Evolutionary conservation across 1,140 invertebrate genomes (phyloP), one percentile per base, ranked within the genome.

Genomic region (Phymorhynchus buccinoides): DNA sequence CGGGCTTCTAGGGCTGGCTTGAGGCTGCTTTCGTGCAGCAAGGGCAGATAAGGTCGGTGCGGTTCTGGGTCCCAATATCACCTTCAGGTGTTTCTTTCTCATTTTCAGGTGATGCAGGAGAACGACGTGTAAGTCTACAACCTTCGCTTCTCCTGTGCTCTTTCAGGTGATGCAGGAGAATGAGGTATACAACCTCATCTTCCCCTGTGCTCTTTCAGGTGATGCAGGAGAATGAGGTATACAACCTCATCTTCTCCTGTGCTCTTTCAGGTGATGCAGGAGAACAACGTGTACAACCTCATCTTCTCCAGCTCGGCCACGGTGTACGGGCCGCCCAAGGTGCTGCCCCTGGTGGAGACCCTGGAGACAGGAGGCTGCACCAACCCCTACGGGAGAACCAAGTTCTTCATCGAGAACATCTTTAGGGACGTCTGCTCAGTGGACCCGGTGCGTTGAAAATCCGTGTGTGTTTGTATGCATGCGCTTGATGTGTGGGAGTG

Each of bases 391-490:
- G 99, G 98, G 48, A 96, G 96, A 92, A 97, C 98, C 68, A 99
- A 99, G 94, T 98, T 96, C 93, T 97, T 99, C 93, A 97, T 98
- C 84, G 98, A 99, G 94, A 97, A 98, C 94, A 98, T 99, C 90
- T 95, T 99, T 86, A 97, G 96, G 92, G 98, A 92, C 84, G 62
- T 88, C 22, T 88, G 86, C 68, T 84, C 35, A 6, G 84, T 88
- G 35, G 86, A 91, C 42, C 73, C 73, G 73, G 73, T 75, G 30
- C 30, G 68, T 71, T 62, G 14, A 4, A 6, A 62, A 16, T 6
- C 44, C 7, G 18, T 48, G 6, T 18, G 44, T 48, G 44, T 48
- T 48, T 48, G 6, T 48, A 48, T 48, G 6, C 18, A 48, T 48
- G 6, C 44, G 18, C 18, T 48, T 48, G 6, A 48, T 48, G 6